Evolutionary conservation across 2,797 vertebrate genomes (phyloP).

Genomic region (Trematomus bernacchii): DNA sequence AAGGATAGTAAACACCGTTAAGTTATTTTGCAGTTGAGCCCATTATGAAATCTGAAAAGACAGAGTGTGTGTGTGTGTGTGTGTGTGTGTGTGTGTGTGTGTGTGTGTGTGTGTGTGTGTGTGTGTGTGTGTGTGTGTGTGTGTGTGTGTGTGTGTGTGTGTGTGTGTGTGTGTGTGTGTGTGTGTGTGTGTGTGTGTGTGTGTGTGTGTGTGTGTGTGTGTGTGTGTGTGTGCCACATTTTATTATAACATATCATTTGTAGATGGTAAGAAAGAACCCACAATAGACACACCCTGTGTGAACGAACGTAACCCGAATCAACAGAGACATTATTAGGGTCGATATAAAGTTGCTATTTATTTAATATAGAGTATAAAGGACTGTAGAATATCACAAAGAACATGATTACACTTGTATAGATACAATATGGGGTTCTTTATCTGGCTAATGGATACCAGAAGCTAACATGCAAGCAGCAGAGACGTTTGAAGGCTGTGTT

Average conservation of each 20-base stretch:
- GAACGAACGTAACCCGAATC: conserved; percentile 13
- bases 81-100: conserved; percentile 2
- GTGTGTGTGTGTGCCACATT: conserved; percentile 3
- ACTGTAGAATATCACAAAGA: conserved; percentile 78
- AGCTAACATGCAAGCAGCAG: conserved; percentile 49
- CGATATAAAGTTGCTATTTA: conserved; percentile 78
- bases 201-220: neutral
- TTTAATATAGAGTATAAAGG: conserved; percentile 77
- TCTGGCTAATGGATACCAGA: conserved; percentile 49
- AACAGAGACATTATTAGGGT: conserved; percentile 36
- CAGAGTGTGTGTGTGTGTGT: neutral
- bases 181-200: neutral
- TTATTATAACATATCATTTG: conserved; percentile 2
- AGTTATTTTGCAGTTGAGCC: neutral
- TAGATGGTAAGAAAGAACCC: conserved; percentile 6
- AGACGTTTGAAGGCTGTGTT: conserved; percentile 22
- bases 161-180: conserved; percentile 1
- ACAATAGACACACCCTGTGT: conserved; percentile 6
- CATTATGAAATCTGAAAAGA: neutral
- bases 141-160: conserved; percentile 4
- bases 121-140: neutral
- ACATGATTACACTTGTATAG: conserved; percentile 72
- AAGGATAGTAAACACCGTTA: neutral
- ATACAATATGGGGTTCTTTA: conserved; percentile 64
- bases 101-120: conserved; percentile 4